Percentiles rank a stretch among this genome's conserved stretches.
Conservation (phyloP, 1,140 invertebrate species). For the Diorhabda carinulata region DNA sequence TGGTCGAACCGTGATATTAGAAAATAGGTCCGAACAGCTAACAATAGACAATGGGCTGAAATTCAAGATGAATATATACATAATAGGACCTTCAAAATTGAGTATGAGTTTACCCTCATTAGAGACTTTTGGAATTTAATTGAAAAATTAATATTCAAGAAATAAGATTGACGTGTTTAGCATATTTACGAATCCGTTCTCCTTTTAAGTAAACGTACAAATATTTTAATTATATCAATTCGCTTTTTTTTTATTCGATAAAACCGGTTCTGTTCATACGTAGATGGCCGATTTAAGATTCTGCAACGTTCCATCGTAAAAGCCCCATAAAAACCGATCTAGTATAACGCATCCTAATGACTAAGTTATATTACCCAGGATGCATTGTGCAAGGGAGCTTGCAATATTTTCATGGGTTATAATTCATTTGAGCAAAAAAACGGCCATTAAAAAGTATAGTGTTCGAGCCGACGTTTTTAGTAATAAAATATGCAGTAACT, state of each 20-base stretch:
- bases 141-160: too few species aligned
- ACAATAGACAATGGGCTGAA: too few species aligned
- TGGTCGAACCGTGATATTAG: too few species aligned
- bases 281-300: constrained; percentile 10
- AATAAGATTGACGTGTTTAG: too few species aligned
- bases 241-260: neutral
- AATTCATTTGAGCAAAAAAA: constrained; percentile 24
- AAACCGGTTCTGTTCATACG: neutral
- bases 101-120: too few species aligned
- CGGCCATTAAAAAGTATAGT: constrained; percentile 21
- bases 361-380: constrained; percentile 32
- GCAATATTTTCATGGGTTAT: constrained; percentile 28
- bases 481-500: constrained; percentile 21
- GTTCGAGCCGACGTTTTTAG: constrained; percentile 12
- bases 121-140: too few species aligned
- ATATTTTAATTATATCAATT: too few species aligned
- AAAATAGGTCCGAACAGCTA: too few species aligned
- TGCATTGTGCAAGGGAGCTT: constrained; percentile 24
- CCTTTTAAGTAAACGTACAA: too few species aligned
- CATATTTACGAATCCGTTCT: too few species aligned
- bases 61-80: too few species aligned
- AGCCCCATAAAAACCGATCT: constrained; percentile 37
- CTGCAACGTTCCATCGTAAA: constrained; percentile 34
- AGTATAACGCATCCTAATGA: constrained; percentile 37
- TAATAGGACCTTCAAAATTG: too few species aligned